Evolutionary conservation across 2,113 vertebrate species (phyloP).

Genomic region (Bufo gargarizans): DNA sequence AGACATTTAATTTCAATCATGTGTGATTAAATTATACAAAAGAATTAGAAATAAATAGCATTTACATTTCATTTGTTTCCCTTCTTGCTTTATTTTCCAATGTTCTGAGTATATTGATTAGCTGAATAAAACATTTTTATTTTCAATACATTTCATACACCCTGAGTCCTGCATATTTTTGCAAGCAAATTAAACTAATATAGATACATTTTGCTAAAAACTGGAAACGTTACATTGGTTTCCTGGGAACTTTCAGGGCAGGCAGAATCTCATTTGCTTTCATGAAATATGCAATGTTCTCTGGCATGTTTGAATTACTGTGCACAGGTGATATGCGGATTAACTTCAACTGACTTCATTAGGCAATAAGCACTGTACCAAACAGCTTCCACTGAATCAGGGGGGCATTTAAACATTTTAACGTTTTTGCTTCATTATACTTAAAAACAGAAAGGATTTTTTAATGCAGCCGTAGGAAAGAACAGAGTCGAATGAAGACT

Average conservation of each 20-base stretch:
- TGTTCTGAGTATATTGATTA: constrained; percentile 42
- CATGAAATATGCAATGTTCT: constrained; percentile 63
- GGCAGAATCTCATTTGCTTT: constrained; percentile 60
- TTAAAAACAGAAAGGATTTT: constrained; percentile 19
- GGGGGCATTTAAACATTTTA: constrained; percentile 53
- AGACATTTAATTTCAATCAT: constrained; percentile 26
- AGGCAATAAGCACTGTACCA: constrained; percentile 40
- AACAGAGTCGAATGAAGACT: constrained; percentile 44
- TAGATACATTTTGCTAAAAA: constrained; percentile 36
- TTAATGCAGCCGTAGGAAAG: constrained; percentile 25
- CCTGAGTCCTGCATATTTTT: constrained; percentile 20
- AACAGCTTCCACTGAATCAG: constrained; percentile 51
- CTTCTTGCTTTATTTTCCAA: constrained; percentile 22
- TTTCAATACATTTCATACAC: constrained; percentile 15
- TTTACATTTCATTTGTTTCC: constrained; percentile 14
- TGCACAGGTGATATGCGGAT: constrained; percentile 53
- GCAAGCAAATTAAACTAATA: constrained; percentile 19
- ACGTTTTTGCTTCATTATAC: constrained; percentile 45
- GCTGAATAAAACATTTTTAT: constrained; percentile 31
- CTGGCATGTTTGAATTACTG: constrained; percentile 46
- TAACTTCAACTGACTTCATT: constrained; percentile 57
- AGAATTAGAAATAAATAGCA: constrained; percentile 19
- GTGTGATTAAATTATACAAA: constrained; percentile 24
- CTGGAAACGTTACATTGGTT: constrained; percentile 26
- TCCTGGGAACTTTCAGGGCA: constrained; percentile 55